Evolutionary conservation across 2,888 invertebrate genomes (phyloP).

Genomic region (Scrobipalpa costella): DNA sequence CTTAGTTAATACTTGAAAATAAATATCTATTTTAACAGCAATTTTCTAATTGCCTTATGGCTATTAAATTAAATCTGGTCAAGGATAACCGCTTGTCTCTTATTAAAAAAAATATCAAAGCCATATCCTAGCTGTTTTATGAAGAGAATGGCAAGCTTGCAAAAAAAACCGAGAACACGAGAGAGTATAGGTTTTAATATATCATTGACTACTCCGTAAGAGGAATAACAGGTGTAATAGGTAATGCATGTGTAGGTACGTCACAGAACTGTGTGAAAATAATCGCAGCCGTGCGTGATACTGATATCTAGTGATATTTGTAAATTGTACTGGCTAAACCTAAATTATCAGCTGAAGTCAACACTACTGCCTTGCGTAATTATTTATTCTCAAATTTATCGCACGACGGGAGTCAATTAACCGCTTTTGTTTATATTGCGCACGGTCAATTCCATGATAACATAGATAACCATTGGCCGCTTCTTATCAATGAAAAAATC

Average conservation of each 20-base stretch:
- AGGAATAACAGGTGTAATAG: not conserved
- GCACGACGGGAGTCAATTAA: conserved; percentile 22
- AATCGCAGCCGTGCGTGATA: not conserved
- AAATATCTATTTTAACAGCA: conserved; percentile 4
- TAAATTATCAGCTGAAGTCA: conserved; percentile 8
- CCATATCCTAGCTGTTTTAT: not conserved
- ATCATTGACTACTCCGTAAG: too few relatives aligned
- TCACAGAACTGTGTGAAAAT: not conserved
- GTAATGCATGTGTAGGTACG: too few relatives aligned
- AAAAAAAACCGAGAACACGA: too few relatives aligned
- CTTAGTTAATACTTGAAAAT: too few relatives aligned
- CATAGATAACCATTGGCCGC: conserved; percentile 29
- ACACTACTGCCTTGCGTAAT: conserved; percentile 8
- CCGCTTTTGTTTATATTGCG: conserved; percentile 27
- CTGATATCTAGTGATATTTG: not conserved
- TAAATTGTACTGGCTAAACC: not conserved
- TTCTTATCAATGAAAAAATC: conserved; percentile 15
- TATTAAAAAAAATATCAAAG: not conserved
- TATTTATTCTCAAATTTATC: conserved; percentile 28
- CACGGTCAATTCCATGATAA: conserved; percentile 34
- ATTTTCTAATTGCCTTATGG: not conserved
- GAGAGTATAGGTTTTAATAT: too few relatives aligned
- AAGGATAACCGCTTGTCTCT: conserved; percentile 19
- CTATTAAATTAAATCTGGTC: conserved; percentile 13
- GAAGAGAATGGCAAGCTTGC: not conserved